Percentiles rank a stretch among this genome's conserved stretches.
Conservation (phyloP, 2,113 vertebrate species). For the Eptesicus fuscus region DNA sequence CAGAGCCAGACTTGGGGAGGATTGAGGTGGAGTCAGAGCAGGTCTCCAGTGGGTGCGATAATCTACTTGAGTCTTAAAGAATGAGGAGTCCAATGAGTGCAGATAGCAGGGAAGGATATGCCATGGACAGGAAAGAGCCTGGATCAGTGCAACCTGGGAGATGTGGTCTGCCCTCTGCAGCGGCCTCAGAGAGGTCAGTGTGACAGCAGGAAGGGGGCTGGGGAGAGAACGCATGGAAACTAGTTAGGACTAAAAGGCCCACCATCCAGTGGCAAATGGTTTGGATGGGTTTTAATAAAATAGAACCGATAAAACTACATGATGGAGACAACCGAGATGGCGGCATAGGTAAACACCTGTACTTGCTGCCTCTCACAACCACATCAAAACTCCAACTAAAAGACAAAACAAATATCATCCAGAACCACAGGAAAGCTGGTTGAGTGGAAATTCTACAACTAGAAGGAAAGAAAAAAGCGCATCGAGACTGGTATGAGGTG, state of each 20-base stretch:
- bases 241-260: not conserved
- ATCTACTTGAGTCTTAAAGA: not conserved
- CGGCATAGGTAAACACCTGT: no score
- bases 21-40: not conserved
- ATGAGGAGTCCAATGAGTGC: not conserved
- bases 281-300: not conserved
- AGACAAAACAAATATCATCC: no score
- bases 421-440: no score
- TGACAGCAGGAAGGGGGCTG: not conserved
- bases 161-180: not conserved
- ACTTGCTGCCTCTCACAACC: no score
- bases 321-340: not conserved
- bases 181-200: not conserved
- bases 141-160: not conserved
- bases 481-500: no score
- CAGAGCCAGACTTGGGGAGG: not conserved
- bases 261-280: not conserved
- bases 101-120: not conserved
- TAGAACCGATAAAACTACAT: not conserved
- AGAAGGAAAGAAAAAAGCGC: no score
- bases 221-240: not conserved
- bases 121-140: rapidly evolving
- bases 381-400: no score
- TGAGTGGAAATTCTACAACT: no score
- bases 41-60: not conserved